A percentile compares a stretch with the other conserved stretches of the same genome.
Evolutionary conservation across 1,140 invertebrate species (phyloP).

Genomic region (Drosophila parabipectinata): DNA sequence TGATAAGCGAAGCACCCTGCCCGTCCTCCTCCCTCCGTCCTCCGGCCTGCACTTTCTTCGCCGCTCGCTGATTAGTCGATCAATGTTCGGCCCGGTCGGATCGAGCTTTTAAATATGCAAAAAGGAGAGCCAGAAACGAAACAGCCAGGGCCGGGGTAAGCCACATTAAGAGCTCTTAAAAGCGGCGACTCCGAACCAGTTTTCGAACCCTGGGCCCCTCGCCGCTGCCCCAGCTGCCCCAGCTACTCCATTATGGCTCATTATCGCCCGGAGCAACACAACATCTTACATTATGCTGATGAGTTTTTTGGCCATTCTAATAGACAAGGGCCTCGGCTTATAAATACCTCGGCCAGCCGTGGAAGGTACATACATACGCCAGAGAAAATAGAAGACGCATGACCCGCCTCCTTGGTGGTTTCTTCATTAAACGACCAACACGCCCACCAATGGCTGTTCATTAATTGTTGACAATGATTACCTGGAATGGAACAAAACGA

Average conservation of each 20-base stretch:
- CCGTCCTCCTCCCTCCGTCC: background rate
- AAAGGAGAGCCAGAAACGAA: conserved; percentile 31
- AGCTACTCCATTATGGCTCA: conserved; percentile 82
- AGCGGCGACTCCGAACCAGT: conserved; percentile 48
- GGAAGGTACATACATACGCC: too few species aligned
- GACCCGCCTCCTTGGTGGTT: conserved; percentile 26
- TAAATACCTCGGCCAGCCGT: conserved; percentile 1
- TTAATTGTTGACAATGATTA: conserved; percentile 83
- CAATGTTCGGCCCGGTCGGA: conserved; percentile 54
- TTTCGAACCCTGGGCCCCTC: conserved; percentile 28
- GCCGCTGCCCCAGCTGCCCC: background rate
- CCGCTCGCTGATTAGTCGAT: conserved; percentile 69
- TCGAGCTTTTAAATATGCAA: conserved; percentile 77
- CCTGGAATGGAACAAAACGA: conserved; percentile 44
- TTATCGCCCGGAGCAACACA: conserved; percentile 80
- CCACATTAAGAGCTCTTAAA: conserved; percentile 64
- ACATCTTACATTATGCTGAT: conserved; percentile 83
- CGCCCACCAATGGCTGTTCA: conserved; percentile 71
- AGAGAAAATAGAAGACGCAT: conserved; percentile 2
- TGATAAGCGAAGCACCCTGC: conserved; percentile 54
- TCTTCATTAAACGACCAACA: conserved; percentile 74
- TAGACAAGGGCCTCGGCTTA: conserved; percentile 68
- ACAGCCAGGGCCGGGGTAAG: conserved; percentile 13
- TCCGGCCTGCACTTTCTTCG: conserved; percentile 41
- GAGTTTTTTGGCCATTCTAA: conserved; percentile 75